Percentiles rank a stretch among this genome's conserved stretches.
These are phyloP conservation scores for Oreochromis spilurus DNA, from an alignment of 2,113 vertebrate species.

Conservation along the genomic window DNA sequence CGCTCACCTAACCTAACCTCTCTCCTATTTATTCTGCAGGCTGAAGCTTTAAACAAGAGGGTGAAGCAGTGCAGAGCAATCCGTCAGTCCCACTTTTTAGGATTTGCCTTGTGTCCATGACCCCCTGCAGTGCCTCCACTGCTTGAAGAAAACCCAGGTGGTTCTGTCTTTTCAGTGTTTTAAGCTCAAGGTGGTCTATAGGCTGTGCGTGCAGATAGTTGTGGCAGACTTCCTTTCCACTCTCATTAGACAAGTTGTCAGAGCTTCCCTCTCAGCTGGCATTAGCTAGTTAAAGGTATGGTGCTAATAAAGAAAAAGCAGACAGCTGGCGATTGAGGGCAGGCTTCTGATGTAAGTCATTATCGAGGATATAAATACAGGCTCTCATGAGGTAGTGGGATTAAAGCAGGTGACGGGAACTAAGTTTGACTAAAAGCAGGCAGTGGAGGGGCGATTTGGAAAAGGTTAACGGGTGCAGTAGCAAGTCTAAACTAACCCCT, in stretches of 20 bases:
- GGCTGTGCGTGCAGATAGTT: background rate
- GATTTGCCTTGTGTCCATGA: background rate
- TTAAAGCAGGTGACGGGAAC: slow-evolving; percentile 45
- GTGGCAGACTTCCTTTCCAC: background rate
- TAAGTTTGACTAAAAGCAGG: slow-evolving; percentile 38
- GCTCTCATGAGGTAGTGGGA: slow-evolving; percentile 28
- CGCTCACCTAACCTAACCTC: background rate
- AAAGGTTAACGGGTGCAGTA: slow-evolving; percentile 12
- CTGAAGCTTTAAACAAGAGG: background rate
- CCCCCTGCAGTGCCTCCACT: background rate
- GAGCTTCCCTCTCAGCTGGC: slow-evolving; percentile 12
- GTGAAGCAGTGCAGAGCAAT: background rate
- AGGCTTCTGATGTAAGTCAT: slow-evolving; percentile 59
- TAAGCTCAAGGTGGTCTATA: background rate
- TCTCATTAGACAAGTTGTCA: slow-evolving; percentile 18
- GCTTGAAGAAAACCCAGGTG: background rate
- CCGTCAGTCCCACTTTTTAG: background rate
- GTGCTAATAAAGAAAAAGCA: slow-evolving; percentile 34
- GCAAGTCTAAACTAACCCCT: background rate
- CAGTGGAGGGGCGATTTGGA: background rate
- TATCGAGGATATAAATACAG: slow-evolving; percentile 62
- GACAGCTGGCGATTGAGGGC: background rate
- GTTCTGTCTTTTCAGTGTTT: background rate
- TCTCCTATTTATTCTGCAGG: background rate
- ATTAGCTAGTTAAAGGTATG: slow-evolving; percentile 26